Evolutionary conservation across 2,113 vertebrate genomes (phyloP).

Genomic region (Cyprinodon variegatus): DNA sequence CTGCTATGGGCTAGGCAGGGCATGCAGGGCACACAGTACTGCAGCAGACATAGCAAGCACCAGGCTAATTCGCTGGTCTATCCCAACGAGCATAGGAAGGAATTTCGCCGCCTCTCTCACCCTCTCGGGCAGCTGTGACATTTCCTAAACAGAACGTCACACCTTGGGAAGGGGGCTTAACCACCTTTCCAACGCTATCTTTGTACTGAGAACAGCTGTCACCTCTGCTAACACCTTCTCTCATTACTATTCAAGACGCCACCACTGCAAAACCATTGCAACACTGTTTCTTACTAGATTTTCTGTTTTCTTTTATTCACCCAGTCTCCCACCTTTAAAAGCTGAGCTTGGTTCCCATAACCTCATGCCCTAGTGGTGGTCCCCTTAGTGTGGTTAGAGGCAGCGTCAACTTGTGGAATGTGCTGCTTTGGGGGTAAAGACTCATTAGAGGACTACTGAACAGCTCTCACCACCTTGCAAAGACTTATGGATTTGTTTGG

Average conservation of each 20-base stretch:
- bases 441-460: slow-evolving; percentile 81
- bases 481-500: slow-evolving; percentile 71
- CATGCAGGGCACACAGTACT: slow-evolving; percentile 76
- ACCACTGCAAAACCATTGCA: slow-evolving; percentile 60
- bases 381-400: slow-evolving; percentile 57
- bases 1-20: slow-evolving; percentile 62
- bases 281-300: slow-evolving; percentile 24
- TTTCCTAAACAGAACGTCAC: slow-evolving; percentile 81
- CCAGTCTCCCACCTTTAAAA: slow-evolving; percentile 29
- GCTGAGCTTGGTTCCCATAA: slow-evolving; percentile 17
- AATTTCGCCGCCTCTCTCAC: slow-evolving; percentile 75
- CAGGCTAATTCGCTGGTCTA: slow-evolving; percentile 57
- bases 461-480: slow-evolving; percentile 73
- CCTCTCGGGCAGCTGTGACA: slow-evolving; percentile 74
- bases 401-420: slow-evolving; percentile 81
- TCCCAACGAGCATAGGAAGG: slow-evolving; percentile 77
- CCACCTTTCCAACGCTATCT: slow-evolving; percentile 55
- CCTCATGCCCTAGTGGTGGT: slow-evolving; percentile 44
- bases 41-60: slow-evolving; percentile 74
- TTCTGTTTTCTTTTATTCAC: slow-evolving; percentile 33
- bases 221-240: slow-evolving; percentile 40
- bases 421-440: slow-evolving; percentile 75
- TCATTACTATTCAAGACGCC: slow-evolving; percentile 61
- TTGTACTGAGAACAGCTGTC: slow-evolving; percentile 50
- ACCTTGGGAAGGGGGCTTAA: slow-evolving; percentile 57